These are phyloP conservation scores for Smutsia temminckii DNA, from an alignment of 2,797 vertebrate genomes.

Conservation along the genomic window DNA sequence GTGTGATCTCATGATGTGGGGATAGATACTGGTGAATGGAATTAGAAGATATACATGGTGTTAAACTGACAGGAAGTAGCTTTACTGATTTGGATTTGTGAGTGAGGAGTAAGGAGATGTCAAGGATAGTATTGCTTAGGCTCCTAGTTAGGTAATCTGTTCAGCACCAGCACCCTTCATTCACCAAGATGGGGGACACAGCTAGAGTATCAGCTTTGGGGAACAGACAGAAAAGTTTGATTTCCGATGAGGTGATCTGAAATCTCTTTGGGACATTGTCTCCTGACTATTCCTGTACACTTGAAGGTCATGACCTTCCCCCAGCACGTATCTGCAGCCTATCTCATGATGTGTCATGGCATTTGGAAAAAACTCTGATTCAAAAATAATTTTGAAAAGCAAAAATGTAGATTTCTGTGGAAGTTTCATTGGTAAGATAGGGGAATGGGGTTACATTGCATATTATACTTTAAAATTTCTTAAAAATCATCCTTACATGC, in stretches of 20 bases:
- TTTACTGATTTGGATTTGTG: not conserved
- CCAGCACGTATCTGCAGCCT: not conserved
- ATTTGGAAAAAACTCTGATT: not conserved
- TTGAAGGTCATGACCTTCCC: not conserved
- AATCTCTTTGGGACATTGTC: not conserved
- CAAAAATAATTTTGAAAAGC: not conserved
- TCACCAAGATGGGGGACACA: not conserved
- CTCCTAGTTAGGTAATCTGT: not conserved
- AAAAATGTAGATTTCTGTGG: not conserved
- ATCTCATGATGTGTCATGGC: not conserved
- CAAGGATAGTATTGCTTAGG: not conserved
- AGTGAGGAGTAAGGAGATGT: not conserved
- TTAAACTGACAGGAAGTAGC: not conserved
- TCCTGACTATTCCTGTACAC: not conserved
- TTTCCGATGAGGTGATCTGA: not conserved
- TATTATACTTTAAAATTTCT: not conserved
- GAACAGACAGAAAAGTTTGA: not conserved
- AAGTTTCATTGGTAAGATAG: not conserved
- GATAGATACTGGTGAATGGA: rapidly evolving
- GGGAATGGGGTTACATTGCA: not conserved
- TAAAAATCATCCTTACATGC: not conserved
- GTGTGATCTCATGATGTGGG: rapidly evolving
- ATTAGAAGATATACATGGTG: not conserved
- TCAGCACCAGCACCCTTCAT: not conserved
- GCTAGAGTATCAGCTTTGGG: not conserved